These are phyloP conservation scores for Dromococcyx pavoninus DNA, from an alignment of 2,797 vertebrate genomes.

Conservation along the genomic window DNA sequence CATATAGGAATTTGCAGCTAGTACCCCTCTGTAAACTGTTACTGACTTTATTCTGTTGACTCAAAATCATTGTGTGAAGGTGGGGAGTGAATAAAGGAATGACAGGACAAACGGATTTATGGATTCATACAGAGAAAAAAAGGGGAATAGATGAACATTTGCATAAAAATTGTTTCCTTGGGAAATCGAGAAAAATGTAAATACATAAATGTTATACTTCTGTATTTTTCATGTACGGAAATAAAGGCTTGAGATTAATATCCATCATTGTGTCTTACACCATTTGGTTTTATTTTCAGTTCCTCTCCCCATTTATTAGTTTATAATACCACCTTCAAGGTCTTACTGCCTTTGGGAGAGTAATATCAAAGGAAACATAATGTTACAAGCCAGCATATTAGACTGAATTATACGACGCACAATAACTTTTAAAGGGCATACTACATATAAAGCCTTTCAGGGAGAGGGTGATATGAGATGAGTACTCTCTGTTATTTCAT, in stretches of 20 bases:
- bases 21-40: not conserved
- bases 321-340: constrained; percentile 50
- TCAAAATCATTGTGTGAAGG: not conserved
- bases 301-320: constrained; percentile 22
- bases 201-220: not conserved
- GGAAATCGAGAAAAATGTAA: not conserved
- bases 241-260: not conserved
- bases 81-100: not conserved
- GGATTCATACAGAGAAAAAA: not conserved
- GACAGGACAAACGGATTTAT: not conserved
- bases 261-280: not conserved
- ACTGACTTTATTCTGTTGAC: not conserved
- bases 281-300: not conserved
- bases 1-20: not conserved
- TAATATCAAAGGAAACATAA: constrained; percentile 14
- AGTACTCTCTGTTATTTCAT: not conserved
- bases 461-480: not conserved
- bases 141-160: not conserved
- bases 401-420: constrained; percentile 28
- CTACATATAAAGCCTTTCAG: not conserved
- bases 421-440: constrained; percentile 49
- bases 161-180: not conserved
- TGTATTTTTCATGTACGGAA: not conserved
- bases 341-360: constrained; percentile 16
- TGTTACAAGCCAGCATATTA: constrained; percentile 36